A percentile compares a stretch with the other conserved stretches of the same genome.
These are phyloP conservation scores for Ammospiza maritima DNA, from an alignment of 2,797 vertebrate species.

Conservation along the genomic window DNA sequence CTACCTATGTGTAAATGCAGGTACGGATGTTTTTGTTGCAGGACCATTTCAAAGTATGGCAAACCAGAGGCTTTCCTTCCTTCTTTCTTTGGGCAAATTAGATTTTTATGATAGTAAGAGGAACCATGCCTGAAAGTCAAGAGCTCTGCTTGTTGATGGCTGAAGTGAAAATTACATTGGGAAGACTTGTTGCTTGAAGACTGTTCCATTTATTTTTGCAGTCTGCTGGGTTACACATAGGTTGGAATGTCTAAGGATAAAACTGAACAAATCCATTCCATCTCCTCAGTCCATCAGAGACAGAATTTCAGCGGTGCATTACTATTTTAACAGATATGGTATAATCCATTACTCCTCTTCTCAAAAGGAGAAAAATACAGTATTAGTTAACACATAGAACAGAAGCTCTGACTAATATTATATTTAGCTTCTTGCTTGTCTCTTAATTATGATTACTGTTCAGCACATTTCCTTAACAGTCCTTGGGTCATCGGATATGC, in stretches of 20 bases:
- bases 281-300: neutral
- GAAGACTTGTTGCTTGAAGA: neutral
- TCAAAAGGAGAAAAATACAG: neutral
- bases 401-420: neutral
- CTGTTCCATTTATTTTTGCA: neutral
- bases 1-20: neutral
- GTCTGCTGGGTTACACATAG: neutral
- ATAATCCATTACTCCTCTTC: neutral
- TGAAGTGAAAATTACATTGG: neutral
- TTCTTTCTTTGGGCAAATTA: neutral
- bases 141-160: neutral
- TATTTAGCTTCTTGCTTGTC: neutral
- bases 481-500: neutral
- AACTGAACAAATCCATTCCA: neutral
- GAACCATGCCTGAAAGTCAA: neutral
- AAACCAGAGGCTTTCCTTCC: neutral
- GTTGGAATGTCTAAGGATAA: neutral
- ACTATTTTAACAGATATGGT: neutral
- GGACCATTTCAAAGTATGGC: neutral
- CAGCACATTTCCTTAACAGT: neutral
- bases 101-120: neutral
- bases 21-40: neutral
- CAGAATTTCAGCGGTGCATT: neutral
- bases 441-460: conserved; percentile 17
- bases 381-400: neutral